Percentiles rank a stretch among this genome's conserved stretches.
phyloP scores from a whole-genome alignment of 1,140 invertebrate genomes.

The Drepana arcuata region DNA sequence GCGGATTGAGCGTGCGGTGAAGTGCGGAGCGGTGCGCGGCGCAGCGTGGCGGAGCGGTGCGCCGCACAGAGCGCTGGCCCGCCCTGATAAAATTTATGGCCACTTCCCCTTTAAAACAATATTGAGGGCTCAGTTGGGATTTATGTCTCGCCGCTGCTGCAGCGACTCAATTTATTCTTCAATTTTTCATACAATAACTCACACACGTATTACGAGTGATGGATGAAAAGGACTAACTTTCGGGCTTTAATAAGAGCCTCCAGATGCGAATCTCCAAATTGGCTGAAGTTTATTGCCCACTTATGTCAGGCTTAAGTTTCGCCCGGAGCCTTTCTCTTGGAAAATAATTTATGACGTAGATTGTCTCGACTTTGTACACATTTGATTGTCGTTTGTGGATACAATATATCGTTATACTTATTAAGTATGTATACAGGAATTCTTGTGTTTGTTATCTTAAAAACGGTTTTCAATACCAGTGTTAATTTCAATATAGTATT shows the following conservation, averaged over 20 bases:
- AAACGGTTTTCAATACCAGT: too few species aligned
- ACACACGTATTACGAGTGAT: constrained; percentile 71
- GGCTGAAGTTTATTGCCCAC: constrained; percentile 71
- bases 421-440: too few species aligned
- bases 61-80: constrained; percentile 47
- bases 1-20: constrained; percentile 14
- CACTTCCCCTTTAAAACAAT: constrained; percentile 72
- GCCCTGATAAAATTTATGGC: constrained; percentile 73
- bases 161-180: constrained; percentile 72
- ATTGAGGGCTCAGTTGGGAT: constrained; percentile 72
- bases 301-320: constrained; percentile 71
- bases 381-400: constrained; percentile 40
- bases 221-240: constrained; percentile 72
- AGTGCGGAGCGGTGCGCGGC: constrained; percentile 18
- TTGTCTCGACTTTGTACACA: constrained; percentile 47
- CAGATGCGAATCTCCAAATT: constrained; percentile 72
- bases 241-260: constrained; percentile 70
- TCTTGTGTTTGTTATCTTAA: too few species aligned
- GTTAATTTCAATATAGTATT: too few species aligned
- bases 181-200: constrained; percentile 73
- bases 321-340: constrained; percentile 57
- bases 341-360: constrained; percentile 68
- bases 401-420: constrained; percentile 22
- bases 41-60: constrained; percentile 17
- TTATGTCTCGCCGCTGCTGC: constrained; percentile 70